phyloP scores from a whole-genome alignment of 2,113 vertebrate genomes.

The Hydropotes inermis region DNA sequence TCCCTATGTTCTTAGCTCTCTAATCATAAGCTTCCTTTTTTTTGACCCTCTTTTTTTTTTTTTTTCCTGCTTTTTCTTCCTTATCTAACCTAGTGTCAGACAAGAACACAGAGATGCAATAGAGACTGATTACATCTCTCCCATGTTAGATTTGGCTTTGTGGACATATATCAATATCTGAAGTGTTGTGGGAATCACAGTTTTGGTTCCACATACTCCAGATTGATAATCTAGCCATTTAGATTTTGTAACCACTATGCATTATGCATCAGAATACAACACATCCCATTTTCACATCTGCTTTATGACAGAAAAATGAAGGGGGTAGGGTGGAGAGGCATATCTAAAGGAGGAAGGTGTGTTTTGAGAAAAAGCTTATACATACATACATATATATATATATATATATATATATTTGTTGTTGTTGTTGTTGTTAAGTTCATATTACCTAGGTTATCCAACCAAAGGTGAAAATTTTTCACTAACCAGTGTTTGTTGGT shows the following conservation, averaged over 20 bases:
- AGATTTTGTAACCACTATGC: not conserved
- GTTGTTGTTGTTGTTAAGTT: not conserved
- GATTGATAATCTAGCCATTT: not conserved
- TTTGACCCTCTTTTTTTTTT: not conserved
- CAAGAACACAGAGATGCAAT: not conserved
- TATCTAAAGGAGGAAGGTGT: rapidly evolving
- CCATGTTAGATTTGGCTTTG: not conserved
- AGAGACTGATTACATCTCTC: not conserved
- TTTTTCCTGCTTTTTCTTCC: not conserved
- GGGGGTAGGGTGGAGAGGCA: not conserved
- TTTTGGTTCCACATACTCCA: not conserved
- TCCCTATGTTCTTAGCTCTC: not conserved
- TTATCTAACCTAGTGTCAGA: not conserved
- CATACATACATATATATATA: not conserved
- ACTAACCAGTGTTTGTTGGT: not conserved
- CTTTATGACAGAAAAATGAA: not conserved
- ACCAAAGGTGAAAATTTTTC: not conserved
- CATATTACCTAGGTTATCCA: not conserved
- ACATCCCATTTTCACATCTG: not conserved
- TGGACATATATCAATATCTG: not conserved
- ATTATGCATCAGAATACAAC: not conserved
- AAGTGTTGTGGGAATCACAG: not conserved
- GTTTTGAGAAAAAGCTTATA: not conserved
- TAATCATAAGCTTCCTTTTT: not conserved
- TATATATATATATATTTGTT: not conserved